Conservation (phyloP, 2,797 vertebrate genomes). For the Apogon hyalosoma region DNA sequence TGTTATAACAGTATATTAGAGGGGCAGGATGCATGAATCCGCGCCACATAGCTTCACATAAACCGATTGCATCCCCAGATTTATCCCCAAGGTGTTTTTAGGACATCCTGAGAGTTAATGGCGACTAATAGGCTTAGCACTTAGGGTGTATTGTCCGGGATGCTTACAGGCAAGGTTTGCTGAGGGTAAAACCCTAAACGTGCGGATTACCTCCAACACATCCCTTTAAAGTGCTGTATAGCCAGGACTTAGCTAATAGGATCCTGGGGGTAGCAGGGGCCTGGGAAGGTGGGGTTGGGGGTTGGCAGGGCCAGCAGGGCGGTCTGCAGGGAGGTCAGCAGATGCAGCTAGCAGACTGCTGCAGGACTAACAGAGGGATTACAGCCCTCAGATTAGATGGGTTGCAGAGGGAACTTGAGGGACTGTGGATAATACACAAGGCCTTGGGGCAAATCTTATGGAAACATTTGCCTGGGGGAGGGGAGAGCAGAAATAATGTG, state of each 20-base stretch:
- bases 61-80: constrained; percentile 83
- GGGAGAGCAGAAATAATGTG: constrained; percentile 17
- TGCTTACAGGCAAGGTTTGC: constrained; percentile 96
- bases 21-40: constrained; percentile 52
- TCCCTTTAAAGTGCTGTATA: constrained; percentile 97
- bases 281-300: constrained; percentile 71
- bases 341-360: constrained; percentile 84
- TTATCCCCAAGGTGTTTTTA: constrained; percentile 86
- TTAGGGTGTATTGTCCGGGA: constrained; percentile 89
- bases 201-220: constrained; percentile 94
- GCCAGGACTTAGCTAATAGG: constrained; percentile 94
- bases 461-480: constrained; percentile 50
- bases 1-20: constrained; percentile 47
- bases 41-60: constrained; percentile 76
- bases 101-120: constrained; percentile 89
- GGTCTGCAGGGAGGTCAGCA: constrained; percentile 78
- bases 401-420: constrained; percentile 75
- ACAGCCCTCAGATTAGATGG: constrained; percentile 81
- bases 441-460: constrained; percentile 56
- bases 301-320: constrained; percentile 60
- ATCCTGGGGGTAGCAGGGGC: constrained; percentile 86
- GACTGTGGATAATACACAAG: constrained; percentile 70
- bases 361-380: constrained; percentile 82
- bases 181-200: constrained; percentile 98
- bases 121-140: constrained; percentile 95